These are phyloP conservation scores for Ondatra zibethicus DNA, from an alignment of 2,113 vertebrate species.

Conservation along the genomic window DNA sequence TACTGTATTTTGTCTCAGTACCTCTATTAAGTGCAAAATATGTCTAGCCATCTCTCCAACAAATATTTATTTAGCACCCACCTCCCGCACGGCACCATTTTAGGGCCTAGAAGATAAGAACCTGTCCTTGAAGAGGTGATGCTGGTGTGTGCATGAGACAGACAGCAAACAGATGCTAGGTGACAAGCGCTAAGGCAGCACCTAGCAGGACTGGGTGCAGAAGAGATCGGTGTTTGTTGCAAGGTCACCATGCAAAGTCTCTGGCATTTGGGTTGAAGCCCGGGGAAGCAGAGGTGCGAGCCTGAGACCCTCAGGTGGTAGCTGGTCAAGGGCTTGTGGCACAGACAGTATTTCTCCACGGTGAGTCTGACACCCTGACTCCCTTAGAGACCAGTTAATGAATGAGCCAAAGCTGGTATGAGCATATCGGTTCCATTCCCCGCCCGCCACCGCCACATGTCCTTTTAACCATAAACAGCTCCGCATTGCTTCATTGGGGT, in stretches of 20 bases:
- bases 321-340: background rate
- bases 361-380: too few relatives aligned
- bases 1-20: background rate
- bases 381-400: background rate
- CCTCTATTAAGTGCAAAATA: background rate
- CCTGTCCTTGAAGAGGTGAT: background rate
- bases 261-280: background rate
- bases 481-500: background rate
- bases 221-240: background rate
- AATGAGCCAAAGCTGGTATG: background rate
- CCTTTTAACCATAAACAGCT: background rate
- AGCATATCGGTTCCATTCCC: too few relatives aligned
- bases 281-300: background rate
- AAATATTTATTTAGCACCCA: background rate
- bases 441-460: too few relatives aligned
- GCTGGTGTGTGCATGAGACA: accelerated
- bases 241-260: background rate
- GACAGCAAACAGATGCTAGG: background rate
- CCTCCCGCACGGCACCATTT: background rate
- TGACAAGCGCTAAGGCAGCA: background rate
- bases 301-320: background rate
- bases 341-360: background rate
- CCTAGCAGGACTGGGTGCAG: background rate
- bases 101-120: background rate
- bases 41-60: background rate